Evolutionary conservation across 1,140 invertebrate species (phyloP).

Genomic region (Chrysopa pallens): DNA sequence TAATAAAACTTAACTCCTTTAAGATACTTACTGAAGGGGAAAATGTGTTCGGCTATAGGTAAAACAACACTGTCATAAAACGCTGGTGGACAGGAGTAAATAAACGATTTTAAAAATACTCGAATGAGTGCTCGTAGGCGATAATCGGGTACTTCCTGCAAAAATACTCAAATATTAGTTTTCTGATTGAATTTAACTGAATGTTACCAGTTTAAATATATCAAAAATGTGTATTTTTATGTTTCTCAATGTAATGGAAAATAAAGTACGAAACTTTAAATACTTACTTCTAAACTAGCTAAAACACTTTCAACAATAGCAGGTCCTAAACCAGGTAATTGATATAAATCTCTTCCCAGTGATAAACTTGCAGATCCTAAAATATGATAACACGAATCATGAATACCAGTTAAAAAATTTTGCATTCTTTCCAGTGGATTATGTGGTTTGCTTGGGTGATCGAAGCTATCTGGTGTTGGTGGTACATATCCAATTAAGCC

Average conservation of each 20-base stretch:
- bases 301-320: conserved; percentile 44
- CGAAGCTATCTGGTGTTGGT: conserved; percentile 24
- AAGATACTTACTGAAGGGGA: conserved; percentile 48
- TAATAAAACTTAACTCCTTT: conserved; percentile 4
- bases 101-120: conserved; percentile 69
- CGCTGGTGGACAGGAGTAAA: conserved; percentile 63
- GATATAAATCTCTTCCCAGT: conserved; percentile 68
- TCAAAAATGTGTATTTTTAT: too few species aligned
- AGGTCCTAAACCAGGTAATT: conserved; percentile 38
- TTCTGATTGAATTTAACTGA: too few species aligned
- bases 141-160: conserved; percentile 60
- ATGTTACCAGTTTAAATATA: too few species aligned
- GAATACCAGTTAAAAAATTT: conserved; percentile 46
- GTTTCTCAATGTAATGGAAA: too few species aligned
- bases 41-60: conserved; percentile 55
- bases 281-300: conserved; percentile 41
- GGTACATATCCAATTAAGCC: conserved; percentile 28
- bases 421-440: conserved; percentile 63
- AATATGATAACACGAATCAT: conserved; percentile 60
- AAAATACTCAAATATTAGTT: conserved; percentile 8
- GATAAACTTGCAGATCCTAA: conserved; percentile 58
- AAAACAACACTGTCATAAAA: conserved; percentile 56
- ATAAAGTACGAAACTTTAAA: conserved; percentile 8
- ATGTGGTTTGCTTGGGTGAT: conserved; percentile 22
- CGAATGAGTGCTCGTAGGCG: conserved; percentile 64